Conservation (phyloP, 2,113 vertebrate species). For the Callionymus lyra region DNA sequence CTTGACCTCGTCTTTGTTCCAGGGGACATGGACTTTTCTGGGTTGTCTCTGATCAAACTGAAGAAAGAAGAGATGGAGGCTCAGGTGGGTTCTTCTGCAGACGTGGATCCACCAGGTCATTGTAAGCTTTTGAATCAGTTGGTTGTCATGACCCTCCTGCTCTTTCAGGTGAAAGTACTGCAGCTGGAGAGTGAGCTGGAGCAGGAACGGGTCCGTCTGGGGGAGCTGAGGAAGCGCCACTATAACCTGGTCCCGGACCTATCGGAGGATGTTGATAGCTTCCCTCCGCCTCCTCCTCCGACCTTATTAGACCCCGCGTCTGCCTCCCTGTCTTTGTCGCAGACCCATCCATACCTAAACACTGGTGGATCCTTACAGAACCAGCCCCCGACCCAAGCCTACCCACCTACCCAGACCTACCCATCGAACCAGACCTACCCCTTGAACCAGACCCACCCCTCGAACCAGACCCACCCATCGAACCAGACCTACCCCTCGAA, state of each 20-base stretch:
- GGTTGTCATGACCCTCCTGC: background rate
- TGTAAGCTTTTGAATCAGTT: no score
- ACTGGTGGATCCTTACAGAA: no score
- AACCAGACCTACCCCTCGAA: background rate
- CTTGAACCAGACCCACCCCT: no score
- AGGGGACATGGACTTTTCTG: slow-evolving; percentile 91
- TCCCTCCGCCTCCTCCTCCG: slow-evolving; percentile 53
- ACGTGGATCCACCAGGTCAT: no score
- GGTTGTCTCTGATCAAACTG: slow-evolving; percentile 87
- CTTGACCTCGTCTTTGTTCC: no score
- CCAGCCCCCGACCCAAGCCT: no score
- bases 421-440: no score
- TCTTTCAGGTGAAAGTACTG: slow-evolving; percentile 80
- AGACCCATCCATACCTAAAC: slow-evolving; percentile 15
- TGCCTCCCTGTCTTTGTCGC: background rate
- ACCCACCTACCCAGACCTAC: no score
- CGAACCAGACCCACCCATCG: background rate
- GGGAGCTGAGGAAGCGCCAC: slow-evolving; percentile 87
- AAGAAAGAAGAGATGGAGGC: slow-evolving; percentile 96
- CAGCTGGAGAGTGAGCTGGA: slow-evolving; percentile 86
- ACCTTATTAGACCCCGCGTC: slow-evolving; percentile 26
- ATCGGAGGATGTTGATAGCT: slow-evolving; percentile 21
- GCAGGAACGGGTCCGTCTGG: slow-evolving; percentile 82
- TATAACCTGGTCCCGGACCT: slow-evolving; percentile 73
- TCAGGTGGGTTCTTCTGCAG: slow-evolving; percentile 66